Evolutionary conservation across 2,797 vertebrate species (phyloP).

Genomic region (Acanthiza pusilla): DNA sequence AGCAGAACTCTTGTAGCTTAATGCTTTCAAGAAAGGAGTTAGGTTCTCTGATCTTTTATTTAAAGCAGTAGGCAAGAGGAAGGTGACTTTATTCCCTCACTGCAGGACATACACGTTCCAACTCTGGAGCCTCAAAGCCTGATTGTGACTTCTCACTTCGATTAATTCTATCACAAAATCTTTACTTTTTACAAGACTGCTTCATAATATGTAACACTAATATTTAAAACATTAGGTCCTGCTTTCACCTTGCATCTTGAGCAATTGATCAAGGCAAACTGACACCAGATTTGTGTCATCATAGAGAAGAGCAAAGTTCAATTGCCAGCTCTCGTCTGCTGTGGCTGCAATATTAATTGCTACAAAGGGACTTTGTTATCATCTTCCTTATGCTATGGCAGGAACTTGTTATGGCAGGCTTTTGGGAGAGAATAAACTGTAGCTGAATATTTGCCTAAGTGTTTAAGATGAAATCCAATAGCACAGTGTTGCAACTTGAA

Average conservation of each 20-base stretch:
- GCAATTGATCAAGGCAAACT: background rate
- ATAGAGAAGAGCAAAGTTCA: background rate
- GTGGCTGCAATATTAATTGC: background rate
- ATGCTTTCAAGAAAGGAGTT: background rate
- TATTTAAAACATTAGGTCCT: background rate
- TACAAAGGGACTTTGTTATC: background rate
- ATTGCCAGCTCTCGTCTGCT: background rate
- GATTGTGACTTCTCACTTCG: background rate
- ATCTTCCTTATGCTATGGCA: background rate
- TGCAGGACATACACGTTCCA: accelerated
- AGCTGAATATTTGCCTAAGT: background rate
- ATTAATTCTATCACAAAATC: background rate
- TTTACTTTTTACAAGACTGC: background rate
- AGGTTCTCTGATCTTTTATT: background rate
- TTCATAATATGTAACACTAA: background rate
- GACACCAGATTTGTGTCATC: background rate
- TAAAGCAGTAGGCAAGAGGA: background rate
- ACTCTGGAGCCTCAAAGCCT: background rate
- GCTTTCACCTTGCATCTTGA: background rate
- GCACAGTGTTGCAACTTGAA: accelerated
- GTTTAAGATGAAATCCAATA: background rate
- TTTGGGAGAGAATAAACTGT: background rate
- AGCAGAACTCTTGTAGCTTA: background rate
- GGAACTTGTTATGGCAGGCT: background rate
- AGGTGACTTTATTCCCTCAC: background rate